Evolutionary conservation across 2,797 vertebrate species (phyloP).

Genomic region (Coccyzus lansbergi): DNA sequence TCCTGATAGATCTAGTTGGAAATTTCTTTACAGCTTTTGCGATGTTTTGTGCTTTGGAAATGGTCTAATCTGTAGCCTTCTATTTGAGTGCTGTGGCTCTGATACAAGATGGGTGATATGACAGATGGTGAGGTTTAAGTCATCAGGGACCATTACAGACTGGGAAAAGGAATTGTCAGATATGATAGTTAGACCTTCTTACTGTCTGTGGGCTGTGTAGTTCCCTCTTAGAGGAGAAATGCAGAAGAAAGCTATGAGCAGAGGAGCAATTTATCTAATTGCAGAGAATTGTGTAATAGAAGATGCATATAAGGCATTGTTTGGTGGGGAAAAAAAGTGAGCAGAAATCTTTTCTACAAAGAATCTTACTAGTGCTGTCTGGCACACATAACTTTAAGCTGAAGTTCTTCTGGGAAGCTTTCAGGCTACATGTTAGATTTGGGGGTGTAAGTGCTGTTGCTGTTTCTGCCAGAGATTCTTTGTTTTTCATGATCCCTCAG

Average conservation of each 20-base stretch:
- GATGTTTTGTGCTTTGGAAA: not conserved
- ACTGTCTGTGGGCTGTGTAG: not conserved
- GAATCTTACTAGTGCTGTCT: not conserved
- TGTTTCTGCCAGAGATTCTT: not conserved
- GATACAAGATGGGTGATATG: not conserved
- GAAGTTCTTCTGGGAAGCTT: not conserved
- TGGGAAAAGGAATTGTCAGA: not conserved
- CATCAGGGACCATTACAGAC: not conserved
- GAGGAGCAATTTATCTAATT: not conserved
- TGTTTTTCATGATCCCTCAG: not conserved
- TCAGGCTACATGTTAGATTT: fast-evolving
- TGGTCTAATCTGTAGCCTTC: not conserved
- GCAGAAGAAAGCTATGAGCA: not conserved
- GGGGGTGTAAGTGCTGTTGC: not conserved
- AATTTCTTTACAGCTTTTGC: not conserved
- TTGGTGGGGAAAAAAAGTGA: not conserved
- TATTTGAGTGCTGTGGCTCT: not conserved
- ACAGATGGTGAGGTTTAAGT: constrained; percentile 54
- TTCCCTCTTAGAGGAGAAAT: not conserved
- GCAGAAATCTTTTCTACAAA: not conserved
- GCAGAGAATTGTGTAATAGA: not conserved
- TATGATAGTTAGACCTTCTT: not conserved
- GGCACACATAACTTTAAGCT: not conserved
- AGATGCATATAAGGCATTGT: not conserved
- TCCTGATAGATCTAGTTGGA: not conserved